Evolutionary conservation across 2,888 invertebrate genomes (phyloP), one percentile per base, ranked within the genome.

Genomic region (Erpobdella octoculata): DNA sequence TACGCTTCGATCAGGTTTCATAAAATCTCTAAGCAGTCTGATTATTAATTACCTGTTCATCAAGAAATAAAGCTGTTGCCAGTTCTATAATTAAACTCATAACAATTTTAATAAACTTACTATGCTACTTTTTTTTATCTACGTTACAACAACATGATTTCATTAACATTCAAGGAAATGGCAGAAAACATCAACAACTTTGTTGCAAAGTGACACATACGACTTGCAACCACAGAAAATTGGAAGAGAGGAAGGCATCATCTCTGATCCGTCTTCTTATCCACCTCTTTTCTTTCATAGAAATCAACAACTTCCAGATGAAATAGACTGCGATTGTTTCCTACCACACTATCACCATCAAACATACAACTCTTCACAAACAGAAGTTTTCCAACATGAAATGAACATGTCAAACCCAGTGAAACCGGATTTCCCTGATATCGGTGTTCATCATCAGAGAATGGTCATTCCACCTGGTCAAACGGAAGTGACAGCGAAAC

Each of bases 281-380:
- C 53, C 53, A 6, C 53, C 21, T 21, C 53, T 53, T 28, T 53
- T 53, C 53, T 53, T 53, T 53, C 53, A 53, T 28, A 53, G 28
- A 21, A 28, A 21, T 53, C 53, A 53, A 53, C 53, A 53, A 53
- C 53, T 28, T 12, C 53, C 33, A n/a, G 62, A 28, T 35, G 62
- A n/a, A 6, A n/a, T 62, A 9, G 62, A 62, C 31, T 62, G 62
- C 62, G 62, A 35, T n/a, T 62, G 62, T 15, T 62, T 33, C 25
- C 31, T 28, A 5, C 62, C 62, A n/a, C 46, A 58, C 59, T 21
- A 58, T 25, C 62, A 62, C 62, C 62, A 62, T 35, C 62, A 62
- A n/a, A 31, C 62, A n/a, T 33, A 33, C 62, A 62, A 33, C 33
- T 35, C 62, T n/a, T n/a, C 62, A 21, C 53, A 21, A 53, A 53